These are phyloP conservation scores for Xanthorhoe designata DNA, from an alignment of 2,888 invertebrate species.

Conservation along the genomic window DNA sequence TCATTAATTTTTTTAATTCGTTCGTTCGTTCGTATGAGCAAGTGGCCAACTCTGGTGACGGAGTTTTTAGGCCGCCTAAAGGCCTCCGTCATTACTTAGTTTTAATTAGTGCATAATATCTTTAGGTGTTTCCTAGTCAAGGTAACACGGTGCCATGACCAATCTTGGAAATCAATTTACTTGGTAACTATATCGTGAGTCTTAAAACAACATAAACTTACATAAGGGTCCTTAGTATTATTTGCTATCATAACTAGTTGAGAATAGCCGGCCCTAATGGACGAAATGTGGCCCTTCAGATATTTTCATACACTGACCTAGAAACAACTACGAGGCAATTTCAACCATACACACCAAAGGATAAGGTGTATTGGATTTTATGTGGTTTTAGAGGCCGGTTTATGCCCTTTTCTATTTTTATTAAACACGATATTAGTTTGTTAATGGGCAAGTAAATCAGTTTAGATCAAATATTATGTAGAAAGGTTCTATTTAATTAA, in stretches of 20 bases:
- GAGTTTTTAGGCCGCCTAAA: no score
- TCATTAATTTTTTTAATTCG: no score
- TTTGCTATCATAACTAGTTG: conserved; percentile 43
- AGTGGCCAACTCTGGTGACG: no score
- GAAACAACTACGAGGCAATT: conserved; percentile 28
- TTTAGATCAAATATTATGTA: conserved; percentile 2
- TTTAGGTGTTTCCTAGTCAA: no score
- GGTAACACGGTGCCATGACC: no score
- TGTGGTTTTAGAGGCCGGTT: conserved; percentile 4
- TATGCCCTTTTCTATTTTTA: conserved; percentile 27
- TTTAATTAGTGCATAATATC: no score
- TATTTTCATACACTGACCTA: conserved; percentile 40
- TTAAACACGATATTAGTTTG: conserved; percentile 24
- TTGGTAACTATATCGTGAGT: neutral
- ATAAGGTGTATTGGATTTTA: conserved; percentile 9
- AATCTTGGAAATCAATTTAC: conserved; percentile 1
- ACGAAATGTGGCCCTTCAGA: conserved; percentile 35
- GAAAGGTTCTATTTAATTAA: neutral
- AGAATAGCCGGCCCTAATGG: conserved; percentile 40
- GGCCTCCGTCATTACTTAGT: no score
- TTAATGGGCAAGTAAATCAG: conserved; percentile 26
- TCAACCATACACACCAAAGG: conserved; percentile 7
- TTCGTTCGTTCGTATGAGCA: no score
- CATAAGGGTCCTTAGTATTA: conserved; percentile 7
- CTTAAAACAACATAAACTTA: neutral